Evolutionary conservation across 2,888 invertebrate genomes (phyloP).

Genomic region (Andrena marginata): DNA sequence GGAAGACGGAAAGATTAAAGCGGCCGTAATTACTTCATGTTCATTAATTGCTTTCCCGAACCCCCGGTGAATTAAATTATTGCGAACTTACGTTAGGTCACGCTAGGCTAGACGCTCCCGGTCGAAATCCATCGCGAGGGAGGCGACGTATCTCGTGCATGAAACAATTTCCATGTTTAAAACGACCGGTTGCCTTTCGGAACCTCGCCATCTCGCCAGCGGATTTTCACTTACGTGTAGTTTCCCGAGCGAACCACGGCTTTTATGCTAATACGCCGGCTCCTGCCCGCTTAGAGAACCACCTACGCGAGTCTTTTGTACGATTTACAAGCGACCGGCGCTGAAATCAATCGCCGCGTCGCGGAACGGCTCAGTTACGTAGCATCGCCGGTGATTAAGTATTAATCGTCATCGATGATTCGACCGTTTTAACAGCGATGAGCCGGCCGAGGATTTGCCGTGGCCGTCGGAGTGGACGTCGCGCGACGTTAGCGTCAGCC

Average conservation of each 20-base stretch:
- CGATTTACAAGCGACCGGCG: too few relatives aligned
- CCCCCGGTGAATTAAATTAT: slow-evolving; percentile 61
- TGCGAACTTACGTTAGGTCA: slow-evolving; percentile 48
- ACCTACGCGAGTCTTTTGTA: neutral
- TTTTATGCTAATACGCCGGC: neutral
- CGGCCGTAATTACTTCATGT: slow-evolving; percentile 62
- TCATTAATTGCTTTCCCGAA: slow-evolving; percentile 64
- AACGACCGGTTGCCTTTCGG: slow-evolving; percentile 7
- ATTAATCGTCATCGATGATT: slow-evolving; percentile 3
- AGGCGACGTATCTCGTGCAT: slow-evolving; percentile 2
- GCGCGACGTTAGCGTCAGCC: slow-evolving; percentile 78
- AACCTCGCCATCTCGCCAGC: neutral
- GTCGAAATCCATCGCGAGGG: slow-evolving; percentile 26
- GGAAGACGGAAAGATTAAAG: slow-evolving; percentile 67
- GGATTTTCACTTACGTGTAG: slow-evolving; percentile 27
- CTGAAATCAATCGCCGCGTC: neutral
- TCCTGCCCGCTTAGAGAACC: neutral
- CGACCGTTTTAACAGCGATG: slow-evolving; percentile 4
- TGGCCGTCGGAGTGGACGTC: slow-evolving; percentile 73
- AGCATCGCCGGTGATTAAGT: neutral
- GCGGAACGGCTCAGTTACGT: neutral
- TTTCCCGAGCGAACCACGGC: neutral
- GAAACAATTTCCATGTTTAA: slow-evolving; percentile 30
- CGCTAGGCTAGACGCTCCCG: slow-evolving; percentile 24
- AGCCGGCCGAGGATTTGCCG: neutral